Evolutionary conservation across 1,140 invertebrate species (phyloP), one percentile per base, ranked within the genome.

Genomic region (Philotrypesis tridentata): DNA sequence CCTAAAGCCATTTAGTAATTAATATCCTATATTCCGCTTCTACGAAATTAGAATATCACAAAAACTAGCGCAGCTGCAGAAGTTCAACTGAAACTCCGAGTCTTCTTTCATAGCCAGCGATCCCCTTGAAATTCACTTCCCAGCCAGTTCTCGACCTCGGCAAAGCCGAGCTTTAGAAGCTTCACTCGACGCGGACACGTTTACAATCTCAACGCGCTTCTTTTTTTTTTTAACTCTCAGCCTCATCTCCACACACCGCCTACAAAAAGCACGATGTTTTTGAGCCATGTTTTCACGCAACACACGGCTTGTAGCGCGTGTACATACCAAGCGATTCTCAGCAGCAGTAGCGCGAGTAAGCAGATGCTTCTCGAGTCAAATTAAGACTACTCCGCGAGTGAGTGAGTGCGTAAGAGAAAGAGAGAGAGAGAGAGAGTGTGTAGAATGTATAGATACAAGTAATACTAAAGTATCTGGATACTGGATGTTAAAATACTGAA

Each of bases 291-390:
- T 79, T 79, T 72, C 61, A 79, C 31, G 2, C 61, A 9, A 3
- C 1, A 17, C 61, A 8, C 70, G n/a, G 21, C 0, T 21, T 8
- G 70, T 27, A 5, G 70, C 70, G 70, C 70, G 70, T 37, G 37
- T 48, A 65, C 11, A 65, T 29, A 27, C 7, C 63, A 25, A 37
- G 25, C 48, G 61, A 61, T 55, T n/a, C 48, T n/a, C 48, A 29
- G 61, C 23, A 23, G 31, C 68, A 80, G n/a, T n/a, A 79, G 17
- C 68, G 17, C 27, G 60, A 17, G n/a, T 2, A 43, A 27, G 68
- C 78, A 73, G 43, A 80, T 37, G 60, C 55, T 63, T 73, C 78
- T 80, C 63, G 9, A 55, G 60, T 43, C 60, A 48, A 80, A 80
- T 80, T 73, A 80, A 80, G 78, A 65, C 55, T 73, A 73, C n/a